These are phyloP conservation scores for Eupleurogrammus muticus DNA, from an alignment of 2,797 vertebrate genomes.

Conservation along the genomic window DNA sequence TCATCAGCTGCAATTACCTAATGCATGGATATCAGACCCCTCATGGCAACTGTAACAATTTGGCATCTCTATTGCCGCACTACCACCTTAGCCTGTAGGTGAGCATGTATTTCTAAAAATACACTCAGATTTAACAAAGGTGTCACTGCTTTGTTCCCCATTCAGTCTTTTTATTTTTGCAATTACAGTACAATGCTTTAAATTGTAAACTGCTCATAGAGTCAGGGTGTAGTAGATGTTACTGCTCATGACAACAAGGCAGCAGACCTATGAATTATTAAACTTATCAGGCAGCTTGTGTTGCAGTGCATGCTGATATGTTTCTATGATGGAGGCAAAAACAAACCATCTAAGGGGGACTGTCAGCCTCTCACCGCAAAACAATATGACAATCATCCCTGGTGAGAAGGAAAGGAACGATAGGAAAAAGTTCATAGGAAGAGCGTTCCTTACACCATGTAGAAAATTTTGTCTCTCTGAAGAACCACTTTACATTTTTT, in stretches of 20 bases:
- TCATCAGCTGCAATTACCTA: not conserved
- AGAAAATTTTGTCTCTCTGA: not conserved
- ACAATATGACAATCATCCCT: not conserved
- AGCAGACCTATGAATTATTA: conserved; percentile 72
- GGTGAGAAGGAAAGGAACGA: conserved; percentile 1
- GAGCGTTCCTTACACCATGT: not conserved
- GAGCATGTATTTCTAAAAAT: not conserved
- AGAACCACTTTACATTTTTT: not conserved
- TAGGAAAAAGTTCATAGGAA: no score
- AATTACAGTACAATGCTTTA: no score
- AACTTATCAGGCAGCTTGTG: conserved; percentile 59
- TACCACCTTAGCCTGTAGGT: not conserved
- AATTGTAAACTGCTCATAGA: not conserved
- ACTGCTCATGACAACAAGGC: conserved; percentile 36
- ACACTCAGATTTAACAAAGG: not conserved
- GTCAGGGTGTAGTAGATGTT: conserved; percentile 12
- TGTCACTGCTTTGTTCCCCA: not conserved
- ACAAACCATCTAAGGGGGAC: conserved; percentile 12
- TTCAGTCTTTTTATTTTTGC: not conserved
- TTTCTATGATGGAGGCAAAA: conserved; percentile 30
- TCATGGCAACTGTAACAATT: conserved; percentile 8
- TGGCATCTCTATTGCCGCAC: not conserved
- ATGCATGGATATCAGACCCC: conserved; percentile 18
- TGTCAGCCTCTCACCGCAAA: not conserved
- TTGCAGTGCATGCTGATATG: conserved; percentile 45